These are phyloP conservation scores for Sisyra nigra DNA, from an alignment of 2,888 invertebrate species.

Conservation along the genomic window DNA sequence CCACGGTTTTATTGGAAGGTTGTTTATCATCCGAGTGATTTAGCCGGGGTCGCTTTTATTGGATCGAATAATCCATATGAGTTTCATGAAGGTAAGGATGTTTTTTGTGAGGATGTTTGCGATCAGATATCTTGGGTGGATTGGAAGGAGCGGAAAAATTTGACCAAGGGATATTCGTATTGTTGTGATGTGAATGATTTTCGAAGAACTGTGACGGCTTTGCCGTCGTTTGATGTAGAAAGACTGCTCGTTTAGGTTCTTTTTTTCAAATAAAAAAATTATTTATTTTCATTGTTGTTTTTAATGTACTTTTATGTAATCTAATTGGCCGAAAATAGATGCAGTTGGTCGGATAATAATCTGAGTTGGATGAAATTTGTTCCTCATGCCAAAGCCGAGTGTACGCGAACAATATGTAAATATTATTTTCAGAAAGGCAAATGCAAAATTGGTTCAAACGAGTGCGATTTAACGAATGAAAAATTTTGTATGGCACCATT, in stretches of 20 bases:
- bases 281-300: too few species aligned
- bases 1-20: conserved; percentile 43
- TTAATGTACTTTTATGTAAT: too few species aligned
- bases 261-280: too few species aligned
- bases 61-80: conserved; percentile 43
- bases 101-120: conserved; percentile 32
- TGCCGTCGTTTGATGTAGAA: conserved; percentile 34
- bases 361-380: too few species aligned
- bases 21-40: conserved; percentile 31
- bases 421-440: too few species aligned
- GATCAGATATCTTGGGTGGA: conserved; percentile 39
- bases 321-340: too few species aligned
- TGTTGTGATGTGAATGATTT: conserved; percentile 43
- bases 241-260: conserved; percentile 23
- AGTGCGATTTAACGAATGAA: too few species aligned
- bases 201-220: conserved; percentile 30
- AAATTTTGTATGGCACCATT: too few species aligned
- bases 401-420: too few species aligned
- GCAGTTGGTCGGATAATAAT: too few species aligned
- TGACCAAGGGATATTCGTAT: conserved; percentile 39
- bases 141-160: conserved; percentile 31
- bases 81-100: conserved; percentile 18
- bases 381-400: too few species aligned
- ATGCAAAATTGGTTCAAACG: too few species aligned
- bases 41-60: conserved; percentile 39